Evolutionary conservation across 1,140 invertebrate species (phyloP).

Genomic region (Colletes latitarsis): DNA sequence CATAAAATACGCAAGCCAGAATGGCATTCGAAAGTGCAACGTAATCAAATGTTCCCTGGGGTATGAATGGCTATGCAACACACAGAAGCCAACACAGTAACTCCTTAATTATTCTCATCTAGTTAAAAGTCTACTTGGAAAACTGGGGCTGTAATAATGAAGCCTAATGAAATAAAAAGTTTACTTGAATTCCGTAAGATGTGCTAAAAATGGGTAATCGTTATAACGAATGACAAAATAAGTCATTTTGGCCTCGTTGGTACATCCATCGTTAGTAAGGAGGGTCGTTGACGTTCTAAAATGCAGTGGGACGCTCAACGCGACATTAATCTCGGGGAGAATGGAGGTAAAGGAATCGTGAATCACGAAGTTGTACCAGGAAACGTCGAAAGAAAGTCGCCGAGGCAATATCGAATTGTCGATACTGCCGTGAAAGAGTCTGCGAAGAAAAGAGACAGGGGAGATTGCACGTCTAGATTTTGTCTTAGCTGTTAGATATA

Average conservation of each 20-base stretch:
- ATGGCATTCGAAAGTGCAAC: slow-evolving; percentile 25
- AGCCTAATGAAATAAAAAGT: no score
- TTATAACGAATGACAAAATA: no score
- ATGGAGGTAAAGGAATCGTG: slow-evolving; percentile 29
- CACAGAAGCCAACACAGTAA: no score
- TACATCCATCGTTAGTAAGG: background rate
- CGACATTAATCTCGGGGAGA: slow-evolving; percentile 22
- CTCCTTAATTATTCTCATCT: no score
- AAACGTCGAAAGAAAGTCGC: slow-evolving; percentile 38
- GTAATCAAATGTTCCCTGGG: slow-evolving; percentile 9
- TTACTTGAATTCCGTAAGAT: no score
- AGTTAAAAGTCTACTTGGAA: no score
- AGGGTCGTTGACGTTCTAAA: slow-evolving; percentile 4
- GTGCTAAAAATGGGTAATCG: no score
- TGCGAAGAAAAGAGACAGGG: slow-evolving; percentile 11
- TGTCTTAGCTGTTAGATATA: slow-evolving; percentile 35
- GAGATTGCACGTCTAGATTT: slow-evolving; percentile 39
- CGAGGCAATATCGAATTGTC: slow-evolving; percentile 26
- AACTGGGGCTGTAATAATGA: no score
- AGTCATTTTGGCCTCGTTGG: no score
- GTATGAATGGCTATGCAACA: no score
- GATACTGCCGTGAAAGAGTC: background rate
- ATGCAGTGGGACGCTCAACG: background rate
- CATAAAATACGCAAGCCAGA: slow-evolving; percentile 19
- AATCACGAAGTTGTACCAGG: slow-evolving; percentile 31